phyloP scores from a whole-genome alignment of 1,140 invertebrate genomes.

The Drosophila tropicalis region DNA sequence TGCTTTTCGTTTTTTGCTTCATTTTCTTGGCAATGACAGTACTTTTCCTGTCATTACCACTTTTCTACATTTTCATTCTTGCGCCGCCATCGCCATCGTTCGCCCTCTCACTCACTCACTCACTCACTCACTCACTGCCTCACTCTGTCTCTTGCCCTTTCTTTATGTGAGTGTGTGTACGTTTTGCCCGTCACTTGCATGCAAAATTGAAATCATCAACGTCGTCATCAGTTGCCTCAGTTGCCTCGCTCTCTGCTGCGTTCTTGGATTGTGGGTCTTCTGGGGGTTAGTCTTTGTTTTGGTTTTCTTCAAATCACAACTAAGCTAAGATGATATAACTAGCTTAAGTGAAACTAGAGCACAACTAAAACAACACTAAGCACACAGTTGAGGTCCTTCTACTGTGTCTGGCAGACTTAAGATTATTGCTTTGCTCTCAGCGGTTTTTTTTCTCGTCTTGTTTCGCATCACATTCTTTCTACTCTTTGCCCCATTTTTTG shows the following conservation, averaged over 20 bases:
- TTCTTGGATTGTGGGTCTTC: constrained; percentile 7
- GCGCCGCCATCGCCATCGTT: constrained; percentile 3
- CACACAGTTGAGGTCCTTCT: constrained; percentile 4
- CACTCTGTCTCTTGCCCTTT: background rate
- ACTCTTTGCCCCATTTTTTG: constrained; percentile 17
- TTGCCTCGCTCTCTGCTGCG: constrained; percentile 21
- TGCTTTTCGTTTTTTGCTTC: constrained; percentile 4
- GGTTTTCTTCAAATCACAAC: constrained; percentile 47
- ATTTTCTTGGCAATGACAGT: constrained; percentile 46
- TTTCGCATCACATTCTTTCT: constrained; percentile 24
- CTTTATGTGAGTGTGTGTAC: constrained; percentile 16
- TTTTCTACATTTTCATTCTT: constrained; percentile 36
- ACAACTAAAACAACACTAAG: constrained; percentile 12
- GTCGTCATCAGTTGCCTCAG: constrained; percentile 61
- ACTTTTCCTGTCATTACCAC: constrained; percentile 63
- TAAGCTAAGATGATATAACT: constrained; percentile 57
- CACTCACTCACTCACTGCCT: background rate
- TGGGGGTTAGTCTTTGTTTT: constrained; percentile 19
- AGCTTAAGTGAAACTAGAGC: constrained; percentile 59
- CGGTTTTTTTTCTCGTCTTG: constrained; percentile 25
- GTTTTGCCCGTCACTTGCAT: constrained; percentile 55
- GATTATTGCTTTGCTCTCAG: constrained; percentile 53
- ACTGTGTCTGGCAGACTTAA: constrained; percentile 40
- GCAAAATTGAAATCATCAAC: constrained; percentile 67
- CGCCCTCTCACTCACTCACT: background rate